Conservation (phyloP, 37 sponge, comb jelly and placozoan species). For the Cladorhizidae sp. region DNA sequence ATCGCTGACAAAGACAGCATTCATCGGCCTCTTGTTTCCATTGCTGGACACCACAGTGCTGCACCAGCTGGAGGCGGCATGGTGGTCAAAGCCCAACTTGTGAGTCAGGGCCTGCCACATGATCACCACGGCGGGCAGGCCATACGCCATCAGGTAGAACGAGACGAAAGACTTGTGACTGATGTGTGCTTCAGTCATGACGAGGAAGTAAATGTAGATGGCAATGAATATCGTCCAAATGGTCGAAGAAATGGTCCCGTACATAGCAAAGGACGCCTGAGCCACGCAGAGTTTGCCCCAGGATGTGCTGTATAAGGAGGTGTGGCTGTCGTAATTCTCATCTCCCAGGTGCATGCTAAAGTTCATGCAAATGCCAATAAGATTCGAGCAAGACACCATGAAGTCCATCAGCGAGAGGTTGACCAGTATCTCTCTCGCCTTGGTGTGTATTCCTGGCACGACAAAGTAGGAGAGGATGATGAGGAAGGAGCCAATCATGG, state of each 20-base stretch:
- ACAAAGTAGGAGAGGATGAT: constrained; percentile 69
- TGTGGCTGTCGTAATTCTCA: neutral
- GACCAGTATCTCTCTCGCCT: constrained; percentile 62
- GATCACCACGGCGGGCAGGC: constrained; percentile 34
- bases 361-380: constrained; percentile 41
- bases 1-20: constrained; percentile 57
- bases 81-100: constrained; percentile 17
- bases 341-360: constrained; percentile 18
- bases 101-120: constrained; percentile 32
- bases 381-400: constrained; percentile 44
- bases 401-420: constrained; percentile 76
- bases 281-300: constrained; percentile 18
- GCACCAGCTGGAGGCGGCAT: constrained; percentile 76
- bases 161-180: neutral
- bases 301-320: neutral
- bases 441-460: constrained; percentile 44
- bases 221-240: constrained; percentile 74
- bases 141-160: constrained; percentile 45
- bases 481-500: constrained; percentile 53
- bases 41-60: constrained; percentile 14
- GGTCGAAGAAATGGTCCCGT: constrained; percentile 48
- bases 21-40: neutral
- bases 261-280: constrained; percentile 65
- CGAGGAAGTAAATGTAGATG: constrained; percentile 50
- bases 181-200: constrained; percentile 7